Conservation (phyloP, 2,888 invertebrate species). For the Labia minor region DNA sequence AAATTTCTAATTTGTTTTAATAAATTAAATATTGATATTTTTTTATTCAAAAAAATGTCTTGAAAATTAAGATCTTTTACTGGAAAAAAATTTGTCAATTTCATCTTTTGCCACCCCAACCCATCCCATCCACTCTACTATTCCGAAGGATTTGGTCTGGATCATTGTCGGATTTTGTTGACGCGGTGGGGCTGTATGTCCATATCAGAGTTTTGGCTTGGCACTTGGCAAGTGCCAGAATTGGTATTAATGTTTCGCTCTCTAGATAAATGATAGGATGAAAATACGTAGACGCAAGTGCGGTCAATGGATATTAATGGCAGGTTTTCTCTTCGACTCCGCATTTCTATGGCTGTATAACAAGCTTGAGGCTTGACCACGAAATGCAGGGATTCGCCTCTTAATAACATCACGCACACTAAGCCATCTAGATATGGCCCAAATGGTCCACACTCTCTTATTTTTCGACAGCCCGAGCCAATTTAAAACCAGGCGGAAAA, state of each 20-base stretch:
- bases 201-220: background rate
- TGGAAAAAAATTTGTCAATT: too few species aligned
- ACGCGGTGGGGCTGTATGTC: background rate
- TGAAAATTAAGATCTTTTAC: too few species aligned
- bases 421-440: background rate
- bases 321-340: conserved; percentile 17
- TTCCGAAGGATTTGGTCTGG: too few species aligned
- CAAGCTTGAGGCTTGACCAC: conserved; percentile 13
- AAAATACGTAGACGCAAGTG: conserved; percentile 17
- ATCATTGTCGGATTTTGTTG: background rate
- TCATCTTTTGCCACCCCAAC: too few species aligned
- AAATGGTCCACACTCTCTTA: background rate
- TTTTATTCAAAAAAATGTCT: too few species aligned
- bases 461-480: background rate
- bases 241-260: conserved; percentile 24
- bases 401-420: background rate
- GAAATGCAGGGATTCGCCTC: conserved; percentile 13
- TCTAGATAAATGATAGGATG: conserved; percentile 23
- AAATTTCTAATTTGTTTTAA: too few species aligned
- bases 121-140: too few species aligned
- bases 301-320: conserved; percentile 26
- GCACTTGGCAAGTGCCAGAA: conserved; percentile 18
- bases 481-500: conserved; percentile 1
- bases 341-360: conserved; percentile 13
- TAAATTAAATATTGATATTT: too few species aligned